Base-by-base conservation (phyloP, 2,797 vertebrate genomes). In the Hippopotamyrus pictus region DNA sequence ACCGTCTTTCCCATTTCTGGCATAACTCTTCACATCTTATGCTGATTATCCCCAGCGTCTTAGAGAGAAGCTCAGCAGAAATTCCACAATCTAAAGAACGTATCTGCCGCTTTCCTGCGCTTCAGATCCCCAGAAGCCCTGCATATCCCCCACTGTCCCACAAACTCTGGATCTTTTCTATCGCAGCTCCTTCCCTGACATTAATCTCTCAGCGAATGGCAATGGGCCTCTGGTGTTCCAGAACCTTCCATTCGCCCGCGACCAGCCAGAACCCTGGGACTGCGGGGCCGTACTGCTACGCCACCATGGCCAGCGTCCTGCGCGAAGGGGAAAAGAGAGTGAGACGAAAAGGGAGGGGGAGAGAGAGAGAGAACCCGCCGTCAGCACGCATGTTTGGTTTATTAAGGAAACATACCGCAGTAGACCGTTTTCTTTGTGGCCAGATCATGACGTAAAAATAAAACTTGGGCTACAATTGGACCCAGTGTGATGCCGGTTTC, bases 381-480 rank as follows among this genome's bases (percentile, higher is more conserved):
- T 88, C 92, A 88, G 92, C 92, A 93, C 82, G 88, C 89, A 90
- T 89, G 29, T 93, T 92, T 91, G 93, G 92, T 90, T 93, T 92
- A 91, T 83, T 17, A 89, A 92, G 89, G 92, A 92, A 92, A 93
- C 93, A 91, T 92, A 90, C 91, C 90, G 54, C 7, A 89, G 91
- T 11, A 50, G 89, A 0, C 0, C 94, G 93, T 93, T 95, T 93
- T 93, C 95, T 94, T 92, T 94, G 95, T 92, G 95, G 94, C 94
- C 92, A 92, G 89, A 94, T 90, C 11, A 92, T 94, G 94, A 94
- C 94, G 94, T 94, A 91, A 92, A 96, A 92, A 91, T 91, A 94
- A 95, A 93, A 90, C 92, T 93, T 0, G 59, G 90, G 92, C 92
- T 95, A 96, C 94, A 95, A 95, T 94, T 94, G 92, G 92, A 91